A percentile compares a stretch with the other conserved stretches of the same genome.
phyloP scores from a whole-genome alignment of 1,140 invertebrate genomes.

The Oppia nitens region DNA sequence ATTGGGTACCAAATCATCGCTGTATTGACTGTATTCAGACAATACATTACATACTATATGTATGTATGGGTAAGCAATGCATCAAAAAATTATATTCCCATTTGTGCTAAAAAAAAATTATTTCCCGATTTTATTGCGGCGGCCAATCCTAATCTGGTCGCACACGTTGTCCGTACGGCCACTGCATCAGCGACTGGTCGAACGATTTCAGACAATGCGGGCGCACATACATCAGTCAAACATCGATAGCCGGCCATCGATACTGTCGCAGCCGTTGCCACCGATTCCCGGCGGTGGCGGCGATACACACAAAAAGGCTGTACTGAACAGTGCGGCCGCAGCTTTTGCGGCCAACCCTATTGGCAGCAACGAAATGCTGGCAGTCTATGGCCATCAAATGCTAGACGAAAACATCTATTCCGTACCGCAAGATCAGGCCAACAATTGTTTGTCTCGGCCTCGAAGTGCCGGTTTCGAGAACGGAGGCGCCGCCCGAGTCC shows the following conservation, averaged over 20 bases:
- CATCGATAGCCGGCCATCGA: constrained; percentile 10
- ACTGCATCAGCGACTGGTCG: constrained; percentile 64
- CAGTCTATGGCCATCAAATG: not conserved
- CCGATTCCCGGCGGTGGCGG: constrained; percentile 4
- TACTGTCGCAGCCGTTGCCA: constrained; percentile 8
- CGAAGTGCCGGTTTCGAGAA: not conserved
- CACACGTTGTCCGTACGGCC: constrained; percentile 62
- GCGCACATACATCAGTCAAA: constrained; percentile 2
- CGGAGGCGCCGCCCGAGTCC: not conserved
- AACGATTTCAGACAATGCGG: constrained; percentile 54
- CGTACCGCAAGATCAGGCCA: constrained; percentile 3
- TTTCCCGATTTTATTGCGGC: too few relatives aligned
- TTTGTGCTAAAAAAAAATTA: too few relatives aligned
- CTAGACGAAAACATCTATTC: constrained; percentile 6
- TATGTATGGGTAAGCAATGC: too few relatives aligned
- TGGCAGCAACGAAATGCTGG: not conserved
- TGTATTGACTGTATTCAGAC: too few relatives aligned
- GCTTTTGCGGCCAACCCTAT: not conserved
- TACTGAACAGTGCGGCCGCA: not conserved
- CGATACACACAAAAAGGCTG: not conserved
- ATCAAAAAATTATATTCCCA: too few relatives aligned
- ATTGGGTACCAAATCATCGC: too few relatives aligned
- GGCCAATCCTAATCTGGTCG: too few relatives aligned
- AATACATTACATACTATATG: too few relatives aligned
- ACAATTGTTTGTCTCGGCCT: not conserved